These are phyloP conservation scores for Crepidodera aurea DNA, from an alignment of 2,888 invertebrate species.

Conservation along the genomic window DNA sequence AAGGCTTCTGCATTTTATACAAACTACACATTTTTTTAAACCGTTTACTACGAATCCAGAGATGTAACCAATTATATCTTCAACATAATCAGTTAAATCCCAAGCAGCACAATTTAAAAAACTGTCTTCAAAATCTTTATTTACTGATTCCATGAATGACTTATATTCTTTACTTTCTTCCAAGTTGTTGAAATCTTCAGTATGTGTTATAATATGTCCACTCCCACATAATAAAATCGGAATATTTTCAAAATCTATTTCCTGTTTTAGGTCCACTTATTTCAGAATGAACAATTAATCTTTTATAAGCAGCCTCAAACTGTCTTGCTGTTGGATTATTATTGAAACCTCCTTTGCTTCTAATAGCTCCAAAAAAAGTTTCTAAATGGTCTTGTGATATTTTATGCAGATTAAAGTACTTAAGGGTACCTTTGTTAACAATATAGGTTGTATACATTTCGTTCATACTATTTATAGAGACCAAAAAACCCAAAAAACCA, in stretches of 20 bases:
- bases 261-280: slow-evolving; percentile 24
- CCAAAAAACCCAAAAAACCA: no score
- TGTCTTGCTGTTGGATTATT: slow-evolving; percentile 34
- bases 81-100: slow-evolving; percentile 17
- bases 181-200: background rate
- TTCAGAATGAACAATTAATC: slow-evolving; percentile 36
- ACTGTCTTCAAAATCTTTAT: no score
- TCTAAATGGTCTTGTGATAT: slow-evolving; percentile 10
- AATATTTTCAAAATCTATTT: slow-evolving; percentile 20
- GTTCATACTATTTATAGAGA: slow-evolving; percentile 24
- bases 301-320: slow-evolving; percentile 33
- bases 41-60: slow-evolving; percentile 27
- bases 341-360: no score
- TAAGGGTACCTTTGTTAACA: no score
- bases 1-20: no score
- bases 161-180: background rate
- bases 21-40: slow-evolving; percentile 22
- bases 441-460: slow-evolving; percentile 24
- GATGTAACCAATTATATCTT: slow-evolving; percentile 28
- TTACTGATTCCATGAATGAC: background rate
- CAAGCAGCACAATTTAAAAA: no score
- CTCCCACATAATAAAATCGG: slow-evolving; percentile 27
- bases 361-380: no score
- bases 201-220: background rate
- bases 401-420: slow-evolving; percentile 1